These are phyloP conservation scores for Cydia splendana DNA, from an alignment of 1,140 invertebrate genomes.

Conservation along the genomic window DNA sequence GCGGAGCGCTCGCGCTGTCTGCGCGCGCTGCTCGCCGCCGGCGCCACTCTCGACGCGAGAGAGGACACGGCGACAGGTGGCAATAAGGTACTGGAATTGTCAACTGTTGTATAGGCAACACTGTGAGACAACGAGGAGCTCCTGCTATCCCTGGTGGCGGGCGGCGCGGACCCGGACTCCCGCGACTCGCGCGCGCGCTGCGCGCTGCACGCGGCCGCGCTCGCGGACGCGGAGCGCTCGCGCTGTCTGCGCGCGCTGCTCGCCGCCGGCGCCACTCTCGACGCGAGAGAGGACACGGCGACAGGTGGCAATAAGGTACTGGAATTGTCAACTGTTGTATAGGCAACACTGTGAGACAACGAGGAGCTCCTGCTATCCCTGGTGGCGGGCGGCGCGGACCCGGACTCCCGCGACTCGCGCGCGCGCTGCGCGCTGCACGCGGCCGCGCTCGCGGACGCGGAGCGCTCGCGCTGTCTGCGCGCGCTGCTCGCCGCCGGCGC, in stretches of 20 bases:
- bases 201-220: slow-evolving; percentile 90
- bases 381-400: slow-evolving; percentile 85
- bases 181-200: slow-evolving; percentile 89
- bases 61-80: no score
- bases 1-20: slow-evolving; percentile 89
- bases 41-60: slow-evolving; percentile 86
- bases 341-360: slow-evolving; percentile 95
- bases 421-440: slow-evolving; percentile 91
- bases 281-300: slow-evolving; percentile 85
- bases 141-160: slow-evolving; percentile 89
- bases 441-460: slow-evolving; percentile 90
- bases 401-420: slow-evolving; percentile 89
- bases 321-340: background rate
- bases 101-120: slow-evolving; percentile 82
- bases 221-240: slow-evolving; percentile 88
- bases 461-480: slow-evolving; percentile 86
- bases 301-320: slow-evolving; percentile 80
- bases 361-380: slow-evolving; percentile 92
- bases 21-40: slow-evolving; percentile 85
- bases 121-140: slow-evolving; percentile 95
- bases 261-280: slow-evolving; percentile 86
- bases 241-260: slow-evolving; percentile 87
- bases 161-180: slow-evolving; percentile 87
- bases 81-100: slow-evolving; percentile 45
- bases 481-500: slow-evolving; percentile 88